Evolutionary conservation across 2,113 vertebrate genomes (phyloP).

Genomic region (Oenanthe melanoleuca): DNA sequence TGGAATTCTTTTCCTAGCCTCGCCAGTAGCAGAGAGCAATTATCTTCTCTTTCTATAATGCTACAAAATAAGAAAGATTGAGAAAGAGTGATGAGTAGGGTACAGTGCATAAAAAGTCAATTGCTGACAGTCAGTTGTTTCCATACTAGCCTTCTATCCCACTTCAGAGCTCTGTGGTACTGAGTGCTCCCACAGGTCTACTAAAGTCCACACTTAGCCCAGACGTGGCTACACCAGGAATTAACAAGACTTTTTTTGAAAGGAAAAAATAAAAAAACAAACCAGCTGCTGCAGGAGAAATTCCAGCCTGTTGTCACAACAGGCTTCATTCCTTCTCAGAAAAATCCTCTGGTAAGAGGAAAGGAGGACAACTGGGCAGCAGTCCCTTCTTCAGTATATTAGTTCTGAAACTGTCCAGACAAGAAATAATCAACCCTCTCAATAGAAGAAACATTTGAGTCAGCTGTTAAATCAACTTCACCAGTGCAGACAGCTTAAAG

Average conservation of each 20-base stretch:
- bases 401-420: not conserved
- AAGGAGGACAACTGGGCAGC: not conserved
- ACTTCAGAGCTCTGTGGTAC: not conserved
- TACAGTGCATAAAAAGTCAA: not conserved
- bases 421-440: not conserved
- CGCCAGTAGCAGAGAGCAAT: not conserved
- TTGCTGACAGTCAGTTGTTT: not conserved
- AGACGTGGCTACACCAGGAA: not conserved
- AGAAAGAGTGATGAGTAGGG: accelerated
- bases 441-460: not conserved
- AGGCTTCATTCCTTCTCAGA: not conserved
- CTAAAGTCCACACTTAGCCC: not conserved
- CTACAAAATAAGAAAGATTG: not conserved
- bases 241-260: not conserved
- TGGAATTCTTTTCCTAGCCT: not conserved
- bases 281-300: not conserved
- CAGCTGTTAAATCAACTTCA: not conserved
- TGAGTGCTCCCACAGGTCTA: not conserved
- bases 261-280: no score
- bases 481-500: not conserved
- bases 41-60: not conserved
- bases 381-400: not conserved
- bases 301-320: not conserved
- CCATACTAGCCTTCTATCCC: not conserved
- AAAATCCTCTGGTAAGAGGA: not conserved